Conservation (phyloP, 2,797 vertebrate genomes). For the Sparus aurata region DNA sequence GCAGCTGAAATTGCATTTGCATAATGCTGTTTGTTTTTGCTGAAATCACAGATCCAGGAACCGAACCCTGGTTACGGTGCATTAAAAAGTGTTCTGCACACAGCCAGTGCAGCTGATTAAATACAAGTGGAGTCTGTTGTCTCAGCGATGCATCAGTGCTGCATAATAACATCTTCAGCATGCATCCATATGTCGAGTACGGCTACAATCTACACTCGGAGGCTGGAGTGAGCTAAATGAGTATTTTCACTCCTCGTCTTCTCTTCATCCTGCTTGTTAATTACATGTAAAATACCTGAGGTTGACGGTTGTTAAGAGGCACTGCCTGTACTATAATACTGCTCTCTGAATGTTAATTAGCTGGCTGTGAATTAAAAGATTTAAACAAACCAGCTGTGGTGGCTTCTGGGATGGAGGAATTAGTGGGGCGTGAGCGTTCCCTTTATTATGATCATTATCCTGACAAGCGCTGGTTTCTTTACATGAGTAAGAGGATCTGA, state of each 20-base stretch:
- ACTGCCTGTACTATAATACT: conserved; percentile 76
- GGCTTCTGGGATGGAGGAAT: conserved; percentile 85
- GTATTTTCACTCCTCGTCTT: conserved; percentile 65
- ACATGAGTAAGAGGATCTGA: conserved; percentile 78
- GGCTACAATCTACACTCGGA: conserved; percentile 42
- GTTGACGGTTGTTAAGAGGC: conserved; percentile 78
- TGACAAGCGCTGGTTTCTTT: conserved; percentile 83
- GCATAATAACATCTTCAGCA: conserved; percentile 64
- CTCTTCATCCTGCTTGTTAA: conserved; percentile 70
- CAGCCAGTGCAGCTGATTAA: conserved; percentile 73
- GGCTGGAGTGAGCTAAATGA: conserved; percentile 61
- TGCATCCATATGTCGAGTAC: conserved; percentile 54
- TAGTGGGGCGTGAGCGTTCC: conserved; percentile 85
- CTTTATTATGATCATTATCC: conserved; percentile 88
- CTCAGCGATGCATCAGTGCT: conserved; percentile 68
- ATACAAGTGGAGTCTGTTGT: conserved; percentile 68
- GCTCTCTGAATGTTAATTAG: conserved; percentile 86
- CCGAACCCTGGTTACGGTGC: conserved; percentile 63
- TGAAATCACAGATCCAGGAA: conserved; percentile 71
- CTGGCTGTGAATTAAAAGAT: conserved; percentile 86
- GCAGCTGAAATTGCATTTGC: conserved; percentile 68
- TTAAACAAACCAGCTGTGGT: conserved; percentile 86
- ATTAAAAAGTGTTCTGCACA: conserved; percentile 73
- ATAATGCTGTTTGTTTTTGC: conserved; percentile 74
- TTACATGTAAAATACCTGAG: conserved; percentile 84